Percentiles rank a stretch among this genome's conserved stretches.
Evolutionary conservation across 2,113 vertebrate species (phyloP).

Genomic region (Coryphaenoides rupestris): DNA sequence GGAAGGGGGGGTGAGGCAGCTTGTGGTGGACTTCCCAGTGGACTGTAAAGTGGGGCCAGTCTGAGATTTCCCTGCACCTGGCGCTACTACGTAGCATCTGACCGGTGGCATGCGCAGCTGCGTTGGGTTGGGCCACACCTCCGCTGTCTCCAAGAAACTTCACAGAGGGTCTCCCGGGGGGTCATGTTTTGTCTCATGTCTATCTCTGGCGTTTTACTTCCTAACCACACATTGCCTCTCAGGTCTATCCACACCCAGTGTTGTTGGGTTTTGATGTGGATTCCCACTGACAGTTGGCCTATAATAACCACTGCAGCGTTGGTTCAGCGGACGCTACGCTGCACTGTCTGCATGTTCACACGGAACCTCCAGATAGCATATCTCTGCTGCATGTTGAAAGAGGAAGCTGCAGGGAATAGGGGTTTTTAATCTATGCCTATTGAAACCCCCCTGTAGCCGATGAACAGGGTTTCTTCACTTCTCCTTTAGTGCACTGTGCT

Average conservation of each 20-base stretch:
- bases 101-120: constrained; percentile 57
- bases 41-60: constrained; percentile 29
- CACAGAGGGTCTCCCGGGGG: constrained; percentile 5
- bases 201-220: too few species aligned
- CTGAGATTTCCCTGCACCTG: constrained; percentile 23
- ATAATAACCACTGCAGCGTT: neutral
- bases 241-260: too few species aligned
- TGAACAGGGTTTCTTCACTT: constrained; percentile 40
- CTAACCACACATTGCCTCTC: too few species aligned
- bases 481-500: constrained; percentile 27
- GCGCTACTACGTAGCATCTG: constrained; percentile 36
- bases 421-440: neutral
- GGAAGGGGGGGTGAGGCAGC: constrained; percentile 33
- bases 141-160: constrained; percentile 52
- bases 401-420: constrained; percentile 40
- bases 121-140: constrained; percentile 34
- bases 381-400: constrained; percentile 24
- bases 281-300: neutral
- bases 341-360: constrained; percentile 1
- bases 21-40: constrained; percentile 31
- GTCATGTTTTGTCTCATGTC: too few species aligned
- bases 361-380: neutral
- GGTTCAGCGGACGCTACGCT: neutral
- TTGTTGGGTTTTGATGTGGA: too few species aligned
- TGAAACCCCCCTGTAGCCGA: constrained; percentile 12